Conservation (phyloP, 2,113 vertebrate species). For the Dermatemys mawii region DNA sequence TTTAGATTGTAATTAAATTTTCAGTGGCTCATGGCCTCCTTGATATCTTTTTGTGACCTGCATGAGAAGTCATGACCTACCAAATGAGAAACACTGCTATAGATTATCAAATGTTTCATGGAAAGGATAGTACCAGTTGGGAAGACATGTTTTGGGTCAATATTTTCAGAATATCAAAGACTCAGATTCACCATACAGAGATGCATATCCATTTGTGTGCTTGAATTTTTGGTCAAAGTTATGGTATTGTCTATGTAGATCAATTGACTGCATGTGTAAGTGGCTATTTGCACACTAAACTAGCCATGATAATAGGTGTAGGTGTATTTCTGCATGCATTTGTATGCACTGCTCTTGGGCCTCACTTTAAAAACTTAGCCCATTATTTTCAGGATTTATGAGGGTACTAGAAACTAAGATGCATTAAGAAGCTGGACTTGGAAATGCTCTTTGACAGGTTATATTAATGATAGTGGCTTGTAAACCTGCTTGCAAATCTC, state of each 20-base stretch:
- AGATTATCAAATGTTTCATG: not conserved
- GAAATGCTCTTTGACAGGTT: not conserved
- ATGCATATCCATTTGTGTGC: not conserved
- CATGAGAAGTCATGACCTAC: not conserved
- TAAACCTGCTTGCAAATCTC: not conserved
- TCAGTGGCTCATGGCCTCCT: not conserved
- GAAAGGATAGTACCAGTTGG: not conserved
- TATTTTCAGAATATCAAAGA: not conserved
- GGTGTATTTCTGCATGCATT: not conserved
- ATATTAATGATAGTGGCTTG: not conserved
- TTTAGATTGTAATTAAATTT: not conserved
- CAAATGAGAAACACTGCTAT: not conserved
- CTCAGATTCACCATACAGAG: not conserved
- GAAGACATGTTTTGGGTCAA: not conserved
- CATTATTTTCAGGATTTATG: not conserved
- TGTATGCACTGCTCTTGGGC: not conserved
- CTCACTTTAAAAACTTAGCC: not conserved
- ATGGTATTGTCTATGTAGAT: not conserved
- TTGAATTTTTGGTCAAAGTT: not conserved
- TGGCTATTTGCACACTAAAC: not conserved
- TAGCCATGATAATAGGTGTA: not conserved
- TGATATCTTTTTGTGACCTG: not conserved
- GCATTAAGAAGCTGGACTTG: not conserved
- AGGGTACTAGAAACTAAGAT: rapidly evolving
- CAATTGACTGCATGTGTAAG: not conserved